Evolutionary conservation across 2,888 invertebrate genomes (phyloP).

Genomic region (Eumacrocentrus americanus): DNA sequence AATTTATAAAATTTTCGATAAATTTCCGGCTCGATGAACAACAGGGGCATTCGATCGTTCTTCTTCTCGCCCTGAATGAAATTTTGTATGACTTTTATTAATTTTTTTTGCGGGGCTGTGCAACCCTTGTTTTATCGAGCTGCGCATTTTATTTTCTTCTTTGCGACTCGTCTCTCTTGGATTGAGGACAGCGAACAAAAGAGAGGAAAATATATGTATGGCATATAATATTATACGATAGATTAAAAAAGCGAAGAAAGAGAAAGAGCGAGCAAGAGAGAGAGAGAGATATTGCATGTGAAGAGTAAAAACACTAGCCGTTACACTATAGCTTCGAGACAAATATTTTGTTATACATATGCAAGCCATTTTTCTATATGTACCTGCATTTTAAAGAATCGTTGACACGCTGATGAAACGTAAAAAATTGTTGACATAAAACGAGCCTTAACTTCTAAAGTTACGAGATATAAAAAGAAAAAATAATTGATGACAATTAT

Average conservation of each 20-base stretch:
- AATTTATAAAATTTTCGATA: too few species aligned
- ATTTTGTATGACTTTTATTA: conserved; percentile 14
- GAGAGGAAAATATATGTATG: not conserved
- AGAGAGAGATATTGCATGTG: not conserved
- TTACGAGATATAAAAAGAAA: conserved; percentile 25
- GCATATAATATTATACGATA: not conserved
- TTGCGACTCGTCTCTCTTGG: not conserved
- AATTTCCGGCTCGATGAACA: conserved; percentile 1
- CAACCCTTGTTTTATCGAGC: conserved; percentile 13
- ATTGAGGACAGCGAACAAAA: not conserved
- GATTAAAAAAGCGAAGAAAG: not conserved
- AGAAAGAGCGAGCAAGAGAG: not conserved
- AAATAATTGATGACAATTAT: not conserved
- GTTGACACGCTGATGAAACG: conserved; percentile 36
- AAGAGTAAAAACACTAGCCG: conserved; percentile 32
- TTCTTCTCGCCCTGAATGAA: not conserved
- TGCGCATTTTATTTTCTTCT: not conserved
- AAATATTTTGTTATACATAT: conserved; percentile 40
- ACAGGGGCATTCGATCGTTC: not conserved
- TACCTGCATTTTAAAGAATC: conserved; percentile 41
- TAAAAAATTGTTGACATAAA: conserved; percentile 36
- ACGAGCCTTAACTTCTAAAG: conserved; percentile 41
- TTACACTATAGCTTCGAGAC: conserved; percentile 34
- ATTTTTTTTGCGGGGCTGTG: conserved; percentile 18
- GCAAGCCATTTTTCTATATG: conserved; percentile 43